These are phyloP conservation scores for Abrostola triplasia DNA, from an alignment of 2,888 invertebrate genomes.

Conservation along the genomic window DNA sequence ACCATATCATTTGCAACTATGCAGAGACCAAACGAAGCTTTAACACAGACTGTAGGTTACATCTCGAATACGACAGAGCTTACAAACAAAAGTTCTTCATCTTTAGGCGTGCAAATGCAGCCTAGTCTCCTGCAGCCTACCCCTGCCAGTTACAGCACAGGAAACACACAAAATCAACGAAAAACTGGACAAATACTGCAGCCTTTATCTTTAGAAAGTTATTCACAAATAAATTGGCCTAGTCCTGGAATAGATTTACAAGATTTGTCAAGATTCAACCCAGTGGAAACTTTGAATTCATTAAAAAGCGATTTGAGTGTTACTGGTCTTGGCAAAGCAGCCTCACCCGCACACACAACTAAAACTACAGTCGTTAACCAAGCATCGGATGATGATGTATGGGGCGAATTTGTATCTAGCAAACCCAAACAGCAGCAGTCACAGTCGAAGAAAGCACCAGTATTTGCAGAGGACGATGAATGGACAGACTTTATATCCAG, in stretches of 20 bases:
- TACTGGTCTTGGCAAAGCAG: constrained; percentile 71
- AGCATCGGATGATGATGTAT: constrained; percentile 86
- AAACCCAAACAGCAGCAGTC: constrained; percentile 74
- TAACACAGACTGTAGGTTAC: constrained; percentile 57
- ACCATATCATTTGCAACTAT: constrained; percentile 66
- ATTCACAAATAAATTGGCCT: constrained; percentile 90
- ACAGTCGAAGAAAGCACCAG: constrained; percentile 66
- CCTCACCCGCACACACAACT: constrained; percentile 75
- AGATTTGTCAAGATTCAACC: constrained; percentile 85
- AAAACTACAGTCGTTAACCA: constrained; percentile 63
- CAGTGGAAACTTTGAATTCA: constrained; percentile 82
- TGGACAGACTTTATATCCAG: constrained; percentile 87
- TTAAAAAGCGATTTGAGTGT: constrained; percentile 77
- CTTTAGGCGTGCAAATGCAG: constrained; percentile 42
- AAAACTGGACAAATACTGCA: constrained; percentile 83
- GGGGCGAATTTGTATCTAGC: constrained; percentile 89
- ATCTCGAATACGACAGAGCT: constrained; percentile 49
- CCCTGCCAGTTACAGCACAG: constrained; percentile 52
- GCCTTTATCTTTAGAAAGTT: constrained; percentile 83
- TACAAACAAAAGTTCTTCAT: constrained; percentile 49
- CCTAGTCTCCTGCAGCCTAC: constrained; percentile 73
- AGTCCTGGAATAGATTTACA: constrained; percentile 88
- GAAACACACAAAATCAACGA: constrained; percentile 64
- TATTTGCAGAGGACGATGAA: constrained; percentile 80
- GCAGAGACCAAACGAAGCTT: constrained; percentile 60